phyloP scores from a whole-genome alignment of 2,113 vertebrate species.

The Lipophrys pholis region DNA sequence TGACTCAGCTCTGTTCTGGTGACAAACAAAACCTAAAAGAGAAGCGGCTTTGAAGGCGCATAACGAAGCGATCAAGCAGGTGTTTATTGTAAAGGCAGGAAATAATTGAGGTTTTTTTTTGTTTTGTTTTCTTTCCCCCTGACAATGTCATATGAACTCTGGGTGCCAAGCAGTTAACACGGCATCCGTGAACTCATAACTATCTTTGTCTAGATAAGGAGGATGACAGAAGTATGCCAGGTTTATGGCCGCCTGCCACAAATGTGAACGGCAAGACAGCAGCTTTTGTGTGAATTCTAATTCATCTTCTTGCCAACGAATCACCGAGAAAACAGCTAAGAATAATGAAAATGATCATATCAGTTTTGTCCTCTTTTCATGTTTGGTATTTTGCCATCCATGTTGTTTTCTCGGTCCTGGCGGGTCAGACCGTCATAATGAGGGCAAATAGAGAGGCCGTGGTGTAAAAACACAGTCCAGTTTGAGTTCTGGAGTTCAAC shows the following conservation, averaged over 20 bases:
- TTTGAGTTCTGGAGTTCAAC: constrained; percentile 35
- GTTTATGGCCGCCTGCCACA: constrained; percentile 65
- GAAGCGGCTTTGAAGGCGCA: constrained; percentile 49
- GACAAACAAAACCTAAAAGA: constrained; percentile 59
- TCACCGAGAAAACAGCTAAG: constrained; percentile 13
- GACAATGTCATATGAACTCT: constrained; percentile 33
- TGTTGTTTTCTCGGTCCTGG: constrained; percentile 52
- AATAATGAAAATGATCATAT: constrained; percentile 61
- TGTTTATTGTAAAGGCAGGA: constrained; percentile 57
- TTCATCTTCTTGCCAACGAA: constrained; percentile 60
- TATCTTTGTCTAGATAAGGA: constrained; percentile 59
- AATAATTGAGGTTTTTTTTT: constrained; percentile 24
- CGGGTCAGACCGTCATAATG: constrained; percentile 64
- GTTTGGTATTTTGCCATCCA: constrained; percentile 55
- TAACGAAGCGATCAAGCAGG: constrained; percentile 46
- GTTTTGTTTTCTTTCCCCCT: constrained; percentile 19
- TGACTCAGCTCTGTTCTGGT: constrained; percentile 66
- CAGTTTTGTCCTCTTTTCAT: constrained; percentile 43
- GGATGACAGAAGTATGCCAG: constrained; percentile 54
- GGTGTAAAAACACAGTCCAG: constrained; percentile 15
- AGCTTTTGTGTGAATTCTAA: constrained; percentile 55
- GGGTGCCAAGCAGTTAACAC: constrained; percentile 47
- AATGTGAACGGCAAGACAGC: constrained; percentile 48
- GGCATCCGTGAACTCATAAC: constrained; percentile 46
- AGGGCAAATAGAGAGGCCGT: constrained; percentile 49